Conservation (phyloP, 2,113 vertebrate species). For the Megaptera novaeangliae region DNA sequence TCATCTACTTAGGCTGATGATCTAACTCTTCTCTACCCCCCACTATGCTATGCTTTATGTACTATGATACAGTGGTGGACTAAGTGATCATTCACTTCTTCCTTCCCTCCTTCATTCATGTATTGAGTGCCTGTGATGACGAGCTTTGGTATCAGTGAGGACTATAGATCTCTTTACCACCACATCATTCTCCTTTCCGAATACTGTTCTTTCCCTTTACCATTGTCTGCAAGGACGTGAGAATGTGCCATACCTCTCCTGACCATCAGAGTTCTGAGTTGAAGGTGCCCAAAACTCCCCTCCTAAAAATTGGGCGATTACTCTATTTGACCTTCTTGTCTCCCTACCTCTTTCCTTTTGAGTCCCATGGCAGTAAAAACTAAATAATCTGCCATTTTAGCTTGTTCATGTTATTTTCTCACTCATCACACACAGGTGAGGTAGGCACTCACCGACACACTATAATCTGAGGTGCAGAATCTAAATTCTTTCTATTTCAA, state of each 20-base stretch:
- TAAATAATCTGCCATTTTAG: not conserved
- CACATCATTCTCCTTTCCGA: not conserved
- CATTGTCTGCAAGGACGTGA: not conserved
- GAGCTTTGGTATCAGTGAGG: not conserved
- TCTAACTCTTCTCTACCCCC: not conserved
- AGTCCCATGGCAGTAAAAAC: not conserved
- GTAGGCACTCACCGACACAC: not conserved
- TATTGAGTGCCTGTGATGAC: not conserved
- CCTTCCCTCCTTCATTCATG: not conserved
- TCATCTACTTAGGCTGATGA: not conserved
- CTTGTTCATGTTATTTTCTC: not conserved
- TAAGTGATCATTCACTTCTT: too few species aligned
- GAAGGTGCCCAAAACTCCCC: not conserved
- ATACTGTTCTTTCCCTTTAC: not conserved
- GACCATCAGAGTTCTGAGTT: not conserved
- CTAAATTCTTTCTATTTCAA: not conserved
- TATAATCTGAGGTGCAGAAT: not conserved
- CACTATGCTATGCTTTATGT: not conserved
- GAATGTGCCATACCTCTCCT: too few species aligned
- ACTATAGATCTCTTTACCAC: not conserved
- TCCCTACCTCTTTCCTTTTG: not conserved
- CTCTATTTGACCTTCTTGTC: not conserved
- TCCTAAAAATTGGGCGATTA: not conserved
- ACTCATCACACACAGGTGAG: fast-evolving
- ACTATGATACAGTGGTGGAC: not conserved